A percentile compares a stretch with the other conserved stretches of the same genome.
Conservation (phyloP, 2,888 invertebrate genomes). For the Yponomeuta cagnagella region DNA sequence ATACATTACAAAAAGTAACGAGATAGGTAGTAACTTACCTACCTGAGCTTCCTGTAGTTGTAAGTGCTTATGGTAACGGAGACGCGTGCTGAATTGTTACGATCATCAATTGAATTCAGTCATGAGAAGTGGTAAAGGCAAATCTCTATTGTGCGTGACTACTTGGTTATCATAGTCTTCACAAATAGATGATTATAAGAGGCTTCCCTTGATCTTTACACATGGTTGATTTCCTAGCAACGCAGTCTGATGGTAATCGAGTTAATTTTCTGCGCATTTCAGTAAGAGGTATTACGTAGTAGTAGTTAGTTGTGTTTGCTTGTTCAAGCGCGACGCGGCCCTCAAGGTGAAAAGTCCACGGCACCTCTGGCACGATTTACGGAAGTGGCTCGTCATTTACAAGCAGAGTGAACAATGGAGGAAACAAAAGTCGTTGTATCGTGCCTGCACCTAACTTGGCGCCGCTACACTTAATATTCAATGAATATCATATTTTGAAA, state of each 20-base stretch:
- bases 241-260: neutral
- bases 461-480: conserved; percentile 3
- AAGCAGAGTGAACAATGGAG: conserved; percentile 26
- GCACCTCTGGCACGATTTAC: conserved; percentile 22
- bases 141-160: neutral
- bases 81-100: neutral
- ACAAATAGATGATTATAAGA: neutral
- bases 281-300: neutral
- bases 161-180: neutral
- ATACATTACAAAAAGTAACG: neutral
- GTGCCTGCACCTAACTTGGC: conserved; percentile 25
- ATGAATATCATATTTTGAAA: neutral
- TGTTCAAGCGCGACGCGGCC: neutral
- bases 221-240: neutral
- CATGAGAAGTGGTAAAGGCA: neutral
- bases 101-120: neutral
- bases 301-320: neutral
- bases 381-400: conserved; percentile 38
- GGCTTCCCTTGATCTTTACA: neutral
- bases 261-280: conserved; percentile 4
- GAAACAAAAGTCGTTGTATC: conserved; percentile 29
- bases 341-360: conserved; percentile 3
- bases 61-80: neutral
- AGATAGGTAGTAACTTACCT: too few relatives aligned
- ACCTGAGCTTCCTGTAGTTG: too few relatives aligned